Evolutionary conservation across 1,140 invertebrate species (phyloP).

Genomic region (Bombus breviceps): DNA sequence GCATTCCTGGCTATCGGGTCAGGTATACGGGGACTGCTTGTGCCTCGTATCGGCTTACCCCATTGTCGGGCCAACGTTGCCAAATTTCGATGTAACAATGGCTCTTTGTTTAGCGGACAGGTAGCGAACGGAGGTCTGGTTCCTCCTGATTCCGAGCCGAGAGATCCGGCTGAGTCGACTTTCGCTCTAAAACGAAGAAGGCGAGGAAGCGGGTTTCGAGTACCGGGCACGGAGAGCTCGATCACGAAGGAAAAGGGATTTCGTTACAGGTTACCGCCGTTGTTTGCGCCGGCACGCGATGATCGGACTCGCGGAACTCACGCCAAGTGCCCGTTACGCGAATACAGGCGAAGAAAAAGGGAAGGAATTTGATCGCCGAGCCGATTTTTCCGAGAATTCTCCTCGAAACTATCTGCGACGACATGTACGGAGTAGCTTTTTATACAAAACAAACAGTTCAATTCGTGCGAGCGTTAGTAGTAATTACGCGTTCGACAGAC

Average conservation of each 20-base stretch:
- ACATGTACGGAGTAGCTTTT: too few relatives aligned
- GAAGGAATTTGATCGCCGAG: background rate
- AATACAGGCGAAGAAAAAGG: background rate
- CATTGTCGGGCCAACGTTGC: slow-evolving; percentile 72
- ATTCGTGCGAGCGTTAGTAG: too few relatives aligned
- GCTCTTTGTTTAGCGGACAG: slow-evolving; percentile 64
- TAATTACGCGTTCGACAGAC: too few relatives aligned
- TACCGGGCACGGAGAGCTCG: background rate
- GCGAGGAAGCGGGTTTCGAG: background rate
- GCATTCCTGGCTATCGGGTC: slow-evolving; percentile 52
- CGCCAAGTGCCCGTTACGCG: slow-evolving; percentile 36
- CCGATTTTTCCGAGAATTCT: background rate
- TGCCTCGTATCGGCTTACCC: slow-evolving; percentile 72
- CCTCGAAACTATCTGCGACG: too few relatives aligned
- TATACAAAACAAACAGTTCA: too few relatives aligned
- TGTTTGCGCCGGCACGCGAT: slow-evolving; percentile 55
- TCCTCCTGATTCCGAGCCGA: background rate
- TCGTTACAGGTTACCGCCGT: slow-evolving; percentile 55
- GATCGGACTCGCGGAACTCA: slow-evolving; percentile 35
- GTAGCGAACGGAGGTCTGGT: slow-evolving; percentile 35
- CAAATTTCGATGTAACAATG: slow-evolving; percentile 73
- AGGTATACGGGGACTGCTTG: slow-evolving; percentile 57
- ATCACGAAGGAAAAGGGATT: slow-evolving; percentile 48
- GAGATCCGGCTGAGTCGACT: slow-evolving; percentile 20
- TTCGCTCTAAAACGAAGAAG: slow-evolving; percentile 34